A percentile compares a stretch with the other conserved stretches of the same genome.
phyloP scores from a whole-genome alignment of 2,888 invertebrate species.

The Cheilosia soror region DNA sequence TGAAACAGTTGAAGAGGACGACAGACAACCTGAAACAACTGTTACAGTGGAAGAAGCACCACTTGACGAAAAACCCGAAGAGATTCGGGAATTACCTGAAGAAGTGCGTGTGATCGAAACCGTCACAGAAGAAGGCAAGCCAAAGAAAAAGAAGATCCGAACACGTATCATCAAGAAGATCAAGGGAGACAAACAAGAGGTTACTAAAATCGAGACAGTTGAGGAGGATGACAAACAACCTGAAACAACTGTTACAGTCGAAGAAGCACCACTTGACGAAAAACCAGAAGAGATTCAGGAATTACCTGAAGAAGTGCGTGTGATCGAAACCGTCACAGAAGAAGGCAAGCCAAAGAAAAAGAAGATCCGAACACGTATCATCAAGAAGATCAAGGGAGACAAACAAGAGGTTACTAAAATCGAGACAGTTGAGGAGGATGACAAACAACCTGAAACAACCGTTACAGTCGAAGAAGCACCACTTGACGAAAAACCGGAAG shows the following conservation, averaged over 20 bases:
- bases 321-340: neutral
- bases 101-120: constrained; percentile 18
- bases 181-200: constrained; percentile 44
- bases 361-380: constrained; percentile 38
- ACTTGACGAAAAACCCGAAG: constrained; percentile 32
- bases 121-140: constrained; percentile 34
- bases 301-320: constrained; percentile 24
- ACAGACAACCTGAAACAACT: constrained; percentile 35
- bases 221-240: constrained; percentile 44
- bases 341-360: constrained; percentile 35
- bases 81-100: constrained; percentile 19
- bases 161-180: constrained; percentile 38
- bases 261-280: constrained; percentile 29
- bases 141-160: constrained; percentile 36
- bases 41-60: constrained; percentile 36
- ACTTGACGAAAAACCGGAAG: constrained; percentile 34
- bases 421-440: constrained; percentile 41
- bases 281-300: constrained; percentile 19
- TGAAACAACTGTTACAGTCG: constrained; percentile 42
- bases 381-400: constrained; percentile 40
- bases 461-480: constrained; percentile 34
- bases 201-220: constrained; percentile 41
- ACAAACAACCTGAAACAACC: constrained; percentile 38
- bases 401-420: constrained; percentile 48
- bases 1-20: constrained; percentile 37